Evolutionary conservation across 1,140 invertebrate species (phyloP).

Genomic region (Ostrea denselamellosa): DNA sequence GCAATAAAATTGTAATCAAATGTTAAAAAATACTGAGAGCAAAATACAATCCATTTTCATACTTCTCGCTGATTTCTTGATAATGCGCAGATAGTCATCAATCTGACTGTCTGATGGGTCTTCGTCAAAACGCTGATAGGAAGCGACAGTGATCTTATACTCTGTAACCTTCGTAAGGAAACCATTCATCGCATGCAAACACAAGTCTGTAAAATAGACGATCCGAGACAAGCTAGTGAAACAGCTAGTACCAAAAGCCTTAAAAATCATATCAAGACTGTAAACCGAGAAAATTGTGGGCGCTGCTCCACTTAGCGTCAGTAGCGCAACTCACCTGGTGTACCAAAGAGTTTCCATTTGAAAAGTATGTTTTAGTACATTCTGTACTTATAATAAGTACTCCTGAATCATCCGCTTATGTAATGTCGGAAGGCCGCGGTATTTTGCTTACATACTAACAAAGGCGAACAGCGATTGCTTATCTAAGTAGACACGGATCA

Average conservation of each 20-base stretch:
- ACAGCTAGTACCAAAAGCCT: background rate
- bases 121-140: background rate
- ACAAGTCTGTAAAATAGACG: background rate
- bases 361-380: too few species aligned
- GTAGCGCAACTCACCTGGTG: too few species aligned
- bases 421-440: too few species aligned
- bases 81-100: background rate
- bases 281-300: too few species aligned
- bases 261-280: background rate
- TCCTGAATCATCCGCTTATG: too few species aligned
- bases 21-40: background rate
- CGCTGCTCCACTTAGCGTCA: too few species aligned
- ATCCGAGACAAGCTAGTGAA: background rate
- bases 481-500: too few species aligned
- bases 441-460: too few species aligned
- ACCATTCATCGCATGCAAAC: constrained; percentile 29
- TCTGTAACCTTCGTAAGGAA: background rate
- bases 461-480: too few species aligned
- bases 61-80: constrained; percentile 3
- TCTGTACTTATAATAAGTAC: too few species aligned
- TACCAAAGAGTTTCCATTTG: too few species aligned
- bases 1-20: too few species aligned
- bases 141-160: background rate
- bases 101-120: background rate
- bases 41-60: background rate